Evolutionary conservation across 2,113 vertebrate genomes (phyloP), one percentile per base, ranked within the genome.

Genomic region (Engraulis encrasicolus): DNA sequence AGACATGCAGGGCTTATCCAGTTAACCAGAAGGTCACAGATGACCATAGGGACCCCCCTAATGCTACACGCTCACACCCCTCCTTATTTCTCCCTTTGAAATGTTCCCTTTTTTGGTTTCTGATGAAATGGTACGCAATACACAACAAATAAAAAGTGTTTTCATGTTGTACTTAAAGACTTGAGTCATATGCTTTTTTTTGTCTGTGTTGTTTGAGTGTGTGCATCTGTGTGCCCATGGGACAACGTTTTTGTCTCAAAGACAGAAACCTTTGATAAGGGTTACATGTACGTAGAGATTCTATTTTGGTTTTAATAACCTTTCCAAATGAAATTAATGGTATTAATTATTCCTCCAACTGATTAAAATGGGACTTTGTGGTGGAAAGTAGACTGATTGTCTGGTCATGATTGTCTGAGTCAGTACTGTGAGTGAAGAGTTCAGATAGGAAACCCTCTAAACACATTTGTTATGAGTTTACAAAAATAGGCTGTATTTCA

Each of bases 71-170:
- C 61, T 27, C 27, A 12, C 90, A 92, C 84, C 61, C 11, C 40
- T 9, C 40, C 88, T 89, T 89, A 90, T 87, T 85, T 80, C 84
- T 91, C 83, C 80, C n/a, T 84, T 87, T 91, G 85, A 74, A 74
- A 74, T 74, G 66, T 12, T 74, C n/a, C n/a, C n/a, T 74, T 45
- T 45, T 45, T 86, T 93, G n/a, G n/a, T n/a, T 94, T 93, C 88
- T 88, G 91, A 85, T 89, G 80, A 92, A 84, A 89, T 81, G 81
- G 90, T 86, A 82, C 86, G 83, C 83, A 90, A 83, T 86, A 91
- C 87, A 90, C 89, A 81, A 92, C 81, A 52, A 92, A 94, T 92
- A 92, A 93, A n/a, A 74, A 93, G 89, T 93, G 90, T 94, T 93
- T 93, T 92, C 93, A 92, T 91, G 90, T 88, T 92, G 90, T 93